phyloP scores from a whole-genome alignment of 2,113 vertebrate genomes.

The Anolis sagrei region DNA sequence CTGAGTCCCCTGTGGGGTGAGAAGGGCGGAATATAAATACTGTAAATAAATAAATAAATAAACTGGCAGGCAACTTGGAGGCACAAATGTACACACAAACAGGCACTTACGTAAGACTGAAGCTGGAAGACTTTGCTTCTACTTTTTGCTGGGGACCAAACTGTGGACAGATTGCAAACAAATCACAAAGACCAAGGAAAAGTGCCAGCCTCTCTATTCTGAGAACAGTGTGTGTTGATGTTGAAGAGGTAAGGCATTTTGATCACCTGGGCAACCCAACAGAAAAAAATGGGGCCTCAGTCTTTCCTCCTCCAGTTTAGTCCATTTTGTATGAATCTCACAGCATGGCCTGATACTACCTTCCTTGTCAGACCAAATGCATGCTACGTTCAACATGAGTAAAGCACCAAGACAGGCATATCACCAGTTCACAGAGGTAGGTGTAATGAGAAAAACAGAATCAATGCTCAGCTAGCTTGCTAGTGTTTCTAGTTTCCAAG shows the following conservation, averaged over 20 bases:
- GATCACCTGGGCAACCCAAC: background rate
- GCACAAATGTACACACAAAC: no score
- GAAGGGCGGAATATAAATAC: no score
- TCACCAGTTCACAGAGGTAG: slow-evolving; percentile 37
- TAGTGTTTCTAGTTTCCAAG: slow-evolving; percentile 23
- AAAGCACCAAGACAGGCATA: slow-evolving; percentile 24
- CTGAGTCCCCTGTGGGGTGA: no score
- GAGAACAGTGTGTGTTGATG: background rate
- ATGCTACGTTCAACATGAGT: slow-evolving; percentile 16
- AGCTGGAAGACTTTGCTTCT: background rate
- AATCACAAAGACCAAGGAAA: no score
- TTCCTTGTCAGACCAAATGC: background rate
- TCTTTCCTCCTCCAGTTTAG: background rate
- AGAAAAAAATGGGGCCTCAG: background rate
- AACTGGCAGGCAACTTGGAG: no score
- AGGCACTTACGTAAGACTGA: background rate
- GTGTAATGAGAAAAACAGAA: slow-evolving; percentile 18
- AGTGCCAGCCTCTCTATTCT: no score
- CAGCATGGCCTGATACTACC: slow-evolving; percentile 2
- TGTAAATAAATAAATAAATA: no score
- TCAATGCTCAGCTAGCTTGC: slow-evolving; percentile 23
- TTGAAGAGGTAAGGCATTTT: background rate
- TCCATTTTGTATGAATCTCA: background rate
- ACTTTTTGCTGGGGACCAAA: no score
- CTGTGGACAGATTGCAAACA: no score